Evolutionary conservation across 2,888 invertebrate genomes (phyloP).

Genomic region (Hypsopygia costalis): DNA sequence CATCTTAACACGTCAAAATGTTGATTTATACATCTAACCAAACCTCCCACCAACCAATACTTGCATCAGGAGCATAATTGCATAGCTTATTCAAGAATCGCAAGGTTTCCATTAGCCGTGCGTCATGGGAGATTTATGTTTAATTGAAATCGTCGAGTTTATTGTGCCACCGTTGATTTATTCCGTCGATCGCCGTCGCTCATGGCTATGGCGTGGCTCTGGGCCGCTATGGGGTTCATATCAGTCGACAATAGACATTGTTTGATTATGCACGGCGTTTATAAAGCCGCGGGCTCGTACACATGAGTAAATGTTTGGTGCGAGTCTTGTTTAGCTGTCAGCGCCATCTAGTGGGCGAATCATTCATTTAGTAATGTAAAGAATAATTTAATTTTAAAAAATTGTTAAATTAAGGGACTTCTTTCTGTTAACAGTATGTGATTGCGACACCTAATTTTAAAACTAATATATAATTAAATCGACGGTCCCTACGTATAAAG

Average conservation of each 20-base stretch:
- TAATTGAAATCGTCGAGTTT: constrained; percentile 73
- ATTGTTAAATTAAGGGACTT: too few species aligned
- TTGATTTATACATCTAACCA: constrained; percentile 9
- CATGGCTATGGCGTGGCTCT: constrained; percentile 29
- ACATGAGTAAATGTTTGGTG: not conserved
- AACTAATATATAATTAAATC: too few species aligned
- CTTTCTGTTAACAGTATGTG: too few species aligned
- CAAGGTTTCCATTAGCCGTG: constrained; percentile 58
- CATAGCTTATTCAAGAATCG: constrained; percentile 19
- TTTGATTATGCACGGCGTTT: constrained; percentile 35
- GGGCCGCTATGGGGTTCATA: constrained; percentile 22
- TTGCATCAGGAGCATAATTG: constrained; percentile 29
- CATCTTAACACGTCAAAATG: constrained; percentile 11
- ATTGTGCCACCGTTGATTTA: constrained; percentile 70
- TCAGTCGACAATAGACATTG: constrained; percentile 45
- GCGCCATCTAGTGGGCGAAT: constrained; percentile 4
- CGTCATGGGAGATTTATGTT: constrained; percentile 71
- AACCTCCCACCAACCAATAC: constrained; percentile 13
- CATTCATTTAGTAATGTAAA: too few species aligned
- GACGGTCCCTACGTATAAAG: too few species aligned
- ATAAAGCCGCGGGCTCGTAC: constrained; percentile 1
- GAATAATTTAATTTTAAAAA: too few species aligned
- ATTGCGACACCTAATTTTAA: too few species aligned
- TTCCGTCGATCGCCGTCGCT: constrained; percentile 38
- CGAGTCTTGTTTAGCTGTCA: not conserved